Conservation (phyloP, 2,888 invertebrate genomes). For the Drosophila nr. perissopoda region DNA sequence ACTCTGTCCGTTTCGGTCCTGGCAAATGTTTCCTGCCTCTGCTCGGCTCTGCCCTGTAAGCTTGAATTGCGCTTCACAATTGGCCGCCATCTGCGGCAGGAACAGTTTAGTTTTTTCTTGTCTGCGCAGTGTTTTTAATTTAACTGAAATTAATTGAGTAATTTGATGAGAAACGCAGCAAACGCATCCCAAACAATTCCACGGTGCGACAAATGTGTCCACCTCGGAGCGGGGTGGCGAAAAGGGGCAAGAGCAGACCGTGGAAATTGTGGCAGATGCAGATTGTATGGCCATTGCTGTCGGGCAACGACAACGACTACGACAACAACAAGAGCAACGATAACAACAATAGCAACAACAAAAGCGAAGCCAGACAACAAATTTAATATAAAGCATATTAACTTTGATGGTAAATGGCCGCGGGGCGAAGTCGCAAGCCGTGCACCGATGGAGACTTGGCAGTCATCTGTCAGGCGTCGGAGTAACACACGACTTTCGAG, state of each 20-base stretch:
- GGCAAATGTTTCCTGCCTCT: constrained; percentile 19
- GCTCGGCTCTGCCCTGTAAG: neutral
- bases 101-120: constrained; percentile 27
- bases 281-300: constrained; percentile 60
- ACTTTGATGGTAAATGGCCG: constrained; percentile 76
- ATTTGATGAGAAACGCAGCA: constrained; percentile 67
- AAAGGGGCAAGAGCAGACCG: constrained; percentile 1
- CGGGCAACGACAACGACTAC: constrained; percentile 27
- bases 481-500: constrained; percentile 34
- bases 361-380: constrained; percentile 54
- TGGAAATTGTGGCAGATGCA: constrained; percentile 69
- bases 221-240: neutral
- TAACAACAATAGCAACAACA: constrained; percentile 18
- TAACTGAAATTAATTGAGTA: constrained; percentile 76
- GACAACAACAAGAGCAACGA: constrained; percentile 13
- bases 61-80: constrained; percentile 37
- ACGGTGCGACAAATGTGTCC: constrained; percentile 35
- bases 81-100: constrained; percentile 6
- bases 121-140: constrained; percentile 54
- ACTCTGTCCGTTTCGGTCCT: neutral
- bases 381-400: constrained; percentile 79
- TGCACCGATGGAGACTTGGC: constrained; percentile 33
- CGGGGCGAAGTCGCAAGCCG: constrained; percentile 35
- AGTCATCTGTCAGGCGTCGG: constrained; percentile 63
- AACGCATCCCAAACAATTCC: constrained; percentile 59